Conservation (phyloP, 2,797 vertebrate species). For the Lepus oiostolus region DNA sequence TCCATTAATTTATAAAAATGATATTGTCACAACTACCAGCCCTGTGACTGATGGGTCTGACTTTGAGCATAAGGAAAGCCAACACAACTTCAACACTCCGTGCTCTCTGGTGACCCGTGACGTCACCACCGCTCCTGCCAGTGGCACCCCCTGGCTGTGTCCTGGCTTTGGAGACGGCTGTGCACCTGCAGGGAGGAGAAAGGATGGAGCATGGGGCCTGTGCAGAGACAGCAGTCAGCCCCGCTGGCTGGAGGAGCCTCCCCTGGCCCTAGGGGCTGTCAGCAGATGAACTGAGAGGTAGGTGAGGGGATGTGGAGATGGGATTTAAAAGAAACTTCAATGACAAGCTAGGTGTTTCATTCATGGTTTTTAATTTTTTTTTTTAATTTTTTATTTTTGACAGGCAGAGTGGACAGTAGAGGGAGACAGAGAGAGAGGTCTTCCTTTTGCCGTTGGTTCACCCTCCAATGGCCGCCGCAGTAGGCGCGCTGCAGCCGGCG, state of each 20-base stretch:
- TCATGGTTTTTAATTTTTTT: too few relatives aligned
- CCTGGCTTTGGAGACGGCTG: not conserved
- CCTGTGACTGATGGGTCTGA: not conserved
- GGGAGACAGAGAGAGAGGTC: too few relatives aligned
- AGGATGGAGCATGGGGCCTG: not conserved
- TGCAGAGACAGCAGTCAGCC: too few relatives aligned
- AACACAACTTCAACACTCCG: not conserved
- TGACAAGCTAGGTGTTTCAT: too few relatives aligned
- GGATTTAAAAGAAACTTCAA: not conserved
- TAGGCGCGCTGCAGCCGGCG: too few relatives aligned
- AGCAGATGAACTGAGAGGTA: not conserved
- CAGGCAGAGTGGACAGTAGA: too few relatives aligned
- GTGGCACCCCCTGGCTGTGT: too few relatives aligned
- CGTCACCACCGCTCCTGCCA: not conserved
- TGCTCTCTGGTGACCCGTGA: not conserved
- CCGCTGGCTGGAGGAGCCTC: not conserved
- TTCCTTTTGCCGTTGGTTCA: too few relatives aligned
- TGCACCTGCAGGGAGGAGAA: not conserved
- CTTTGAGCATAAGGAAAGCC: not conserved
- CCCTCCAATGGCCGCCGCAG: too few relatives aligned
- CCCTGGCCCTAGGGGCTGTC: not conserved
- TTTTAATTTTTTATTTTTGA: too few relatives aligned
- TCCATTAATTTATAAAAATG: not conserved
- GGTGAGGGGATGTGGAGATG: not conserved
- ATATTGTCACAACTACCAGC: too few relatives aligned